Base-by-base conservation (phyloP, 2,888 invertebrate species). In the Cataglyphis livida region DNA sequence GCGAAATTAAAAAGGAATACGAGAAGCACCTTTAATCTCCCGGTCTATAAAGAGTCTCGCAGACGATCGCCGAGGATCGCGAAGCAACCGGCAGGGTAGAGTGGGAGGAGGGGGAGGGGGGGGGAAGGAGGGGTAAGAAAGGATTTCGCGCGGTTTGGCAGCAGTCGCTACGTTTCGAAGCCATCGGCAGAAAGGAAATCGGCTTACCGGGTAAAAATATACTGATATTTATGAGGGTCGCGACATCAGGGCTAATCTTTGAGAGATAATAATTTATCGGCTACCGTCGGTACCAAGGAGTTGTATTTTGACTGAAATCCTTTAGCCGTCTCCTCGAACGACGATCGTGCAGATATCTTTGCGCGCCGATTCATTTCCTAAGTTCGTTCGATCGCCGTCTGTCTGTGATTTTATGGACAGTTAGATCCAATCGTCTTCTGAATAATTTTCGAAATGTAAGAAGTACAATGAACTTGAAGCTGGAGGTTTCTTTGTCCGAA, bases 201-300 rank as follows among this genome's bases (percentile, higher is more conserved):
- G 94, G 94, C 94, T 94, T 94, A 94, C 92, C 92, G 89, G 87
- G 90, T 91, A 91, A 93, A 94, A 94, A 94, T 94, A 93, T 93
- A 92, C 93, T 90, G 92, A 93, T 94, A 94, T 94, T 94, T 94
- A 94, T 94, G 93, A 94, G 94, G 94, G 94, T 93, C 94, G 93
- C 92, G 93, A 93, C 94, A 94, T 93, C 91, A 90, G 91, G 91
- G 92, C 93, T 94, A 94, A 94, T 94, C 94, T 94, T 94, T 90
- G 91, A 91, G 91, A 93, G 94, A 94, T 94, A 93, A 93, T 92
- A 94, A 94, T 94, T 94, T 94, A 94, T 94, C 92, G 92, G 91
- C 87, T 90, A 89, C 89, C 84, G 87, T 84, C 86, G 87, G 44
- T 84, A 87, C 88, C 89, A 86, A 89, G 86, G 86, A 87, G 87